A percentile compares a stretch with the other conserved stretches of the same genome.
Conservation (phyloP, 2,797 vertebrate species). For the Anguilla marmorata region DNA sequence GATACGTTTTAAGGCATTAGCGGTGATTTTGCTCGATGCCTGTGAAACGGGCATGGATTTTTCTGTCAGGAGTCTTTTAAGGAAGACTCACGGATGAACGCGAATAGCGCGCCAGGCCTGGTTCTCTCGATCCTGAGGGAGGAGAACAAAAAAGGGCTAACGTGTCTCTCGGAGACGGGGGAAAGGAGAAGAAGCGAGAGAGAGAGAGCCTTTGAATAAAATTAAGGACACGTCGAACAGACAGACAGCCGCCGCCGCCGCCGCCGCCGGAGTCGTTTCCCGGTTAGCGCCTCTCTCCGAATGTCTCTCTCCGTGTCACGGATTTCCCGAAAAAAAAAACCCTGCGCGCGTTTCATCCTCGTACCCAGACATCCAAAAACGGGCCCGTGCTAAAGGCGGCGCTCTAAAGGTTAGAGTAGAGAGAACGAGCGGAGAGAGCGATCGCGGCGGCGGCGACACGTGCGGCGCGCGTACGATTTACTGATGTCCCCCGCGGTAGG, state of each 20-base stretch:
- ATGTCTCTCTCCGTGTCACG: no score
- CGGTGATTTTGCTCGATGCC: not conserved
- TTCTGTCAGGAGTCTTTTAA: not conserved
- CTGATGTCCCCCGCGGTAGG: not conserved
- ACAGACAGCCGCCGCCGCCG: not conserved
- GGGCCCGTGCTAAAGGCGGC: not conserved
- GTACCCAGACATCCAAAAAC: not conserved
- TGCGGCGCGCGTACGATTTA: not conserved
- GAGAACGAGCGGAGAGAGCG: not conserved
- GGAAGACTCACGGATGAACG: not conserved
- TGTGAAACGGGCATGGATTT: not conserved
- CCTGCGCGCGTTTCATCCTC: not conserved
- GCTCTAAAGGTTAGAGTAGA: not conserved
- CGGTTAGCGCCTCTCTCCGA: no score
- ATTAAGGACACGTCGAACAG: not conserved
- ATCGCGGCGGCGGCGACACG: not conserved
- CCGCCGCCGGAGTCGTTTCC: not conserved
- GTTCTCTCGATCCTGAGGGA: not conserved
- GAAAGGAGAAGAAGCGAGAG: not conserved
- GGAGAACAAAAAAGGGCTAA: not conserved
- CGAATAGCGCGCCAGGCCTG: not conserved
- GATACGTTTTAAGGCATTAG: not conserved
- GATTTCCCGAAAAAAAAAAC: not conserved
- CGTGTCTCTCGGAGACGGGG: not conserved
- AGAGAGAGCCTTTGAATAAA: not conserved